phyloP scores from a whole-genome alignment of 2,797 vertebrate species.

The Cuculus canorus region DNA sequence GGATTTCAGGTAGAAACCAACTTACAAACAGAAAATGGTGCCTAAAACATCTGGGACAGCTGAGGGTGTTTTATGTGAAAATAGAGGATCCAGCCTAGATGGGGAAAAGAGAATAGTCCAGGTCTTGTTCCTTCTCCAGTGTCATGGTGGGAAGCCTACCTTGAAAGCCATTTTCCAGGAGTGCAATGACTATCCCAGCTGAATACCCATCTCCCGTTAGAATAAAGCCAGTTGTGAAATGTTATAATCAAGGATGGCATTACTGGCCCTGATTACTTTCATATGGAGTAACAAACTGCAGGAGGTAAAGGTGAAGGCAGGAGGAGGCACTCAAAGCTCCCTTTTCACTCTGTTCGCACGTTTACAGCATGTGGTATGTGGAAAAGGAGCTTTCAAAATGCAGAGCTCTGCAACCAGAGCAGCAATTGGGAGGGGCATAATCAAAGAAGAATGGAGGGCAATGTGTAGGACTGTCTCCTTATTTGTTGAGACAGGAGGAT shows the following conservation, averaged over 20 bases:
- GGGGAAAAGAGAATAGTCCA: neutral
- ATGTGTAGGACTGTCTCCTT: neutral
- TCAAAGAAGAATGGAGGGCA: neutral
- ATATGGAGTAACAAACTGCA: neutral
- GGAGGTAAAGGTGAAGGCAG: neutral
- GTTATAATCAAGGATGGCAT: neutral
- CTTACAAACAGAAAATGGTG: neutral
- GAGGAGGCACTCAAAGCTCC: neutral
- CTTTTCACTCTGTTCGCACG: neutral
- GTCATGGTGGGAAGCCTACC: neutral
- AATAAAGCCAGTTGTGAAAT: neutral
- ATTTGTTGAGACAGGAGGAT: slow-evolving; percentile 6
- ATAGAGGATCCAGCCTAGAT: neutral
- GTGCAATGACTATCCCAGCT: neutral
- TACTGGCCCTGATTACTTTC: neutral
- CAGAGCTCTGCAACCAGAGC: neutral
- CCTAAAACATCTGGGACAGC: neutral
- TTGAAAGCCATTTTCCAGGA: neutral
- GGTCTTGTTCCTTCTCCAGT: neutral
- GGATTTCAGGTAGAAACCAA: neutral
- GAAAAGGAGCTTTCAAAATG: neutral
- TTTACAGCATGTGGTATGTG: neutral
- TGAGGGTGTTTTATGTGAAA: neutral
- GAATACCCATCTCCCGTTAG: neutral
- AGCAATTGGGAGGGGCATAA: neutral